phyloP scores from a whole-genome alignment of 2,888 invertebrate species.

The Protophormia terraenovae region DNA sequence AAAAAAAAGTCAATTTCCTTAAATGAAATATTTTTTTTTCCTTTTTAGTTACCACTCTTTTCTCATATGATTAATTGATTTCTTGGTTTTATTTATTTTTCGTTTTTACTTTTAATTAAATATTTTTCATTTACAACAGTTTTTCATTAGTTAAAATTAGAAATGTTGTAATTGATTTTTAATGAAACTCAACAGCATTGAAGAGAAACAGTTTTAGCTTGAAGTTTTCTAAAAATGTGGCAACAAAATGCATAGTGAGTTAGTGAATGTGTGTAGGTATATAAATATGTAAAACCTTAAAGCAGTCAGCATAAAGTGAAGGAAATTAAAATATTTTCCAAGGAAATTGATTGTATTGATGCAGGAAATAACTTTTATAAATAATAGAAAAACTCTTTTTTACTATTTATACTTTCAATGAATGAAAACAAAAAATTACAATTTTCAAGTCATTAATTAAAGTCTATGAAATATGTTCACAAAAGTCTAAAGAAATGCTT shows the following conservation, averaged over 20 bases:
- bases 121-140: slow-evolving; percentile 40
- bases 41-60: background rate
- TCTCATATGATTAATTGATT: slow-evolving; percentile 23
- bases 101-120: slow-evolving; percentile 24
- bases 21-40: too few species aligned
- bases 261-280: background rate
- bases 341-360: slow-evolving; percentile 52
- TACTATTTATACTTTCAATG: background rate
- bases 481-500: too few species aligned
- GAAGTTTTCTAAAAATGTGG: background rate
- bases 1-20: too few species aligned
- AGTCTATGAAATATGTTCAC: too few species aligned
- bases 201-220: background rate
- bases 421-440: background rate
- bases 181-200: slow-evolving; percentile 27
- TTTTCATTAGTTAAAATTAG: slow-evolving; percentile 53
- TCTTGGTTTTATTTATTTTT: slow-evolving; percentile 1
- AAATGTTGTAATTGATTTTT: slow-evolving; percentile 50
- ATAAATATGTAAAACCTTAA: background rate
- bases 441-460: background rate
- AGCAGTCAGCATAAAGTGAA: background rate
- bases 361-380: background rate
- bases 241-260: background rate
- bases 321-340: slow-evolving; percentile 47
- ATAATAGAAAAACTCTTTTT: background rate